Conservation (phyloP, 1,140 invertebrate genomes). For the Matsumurasca onukii region DNA sequence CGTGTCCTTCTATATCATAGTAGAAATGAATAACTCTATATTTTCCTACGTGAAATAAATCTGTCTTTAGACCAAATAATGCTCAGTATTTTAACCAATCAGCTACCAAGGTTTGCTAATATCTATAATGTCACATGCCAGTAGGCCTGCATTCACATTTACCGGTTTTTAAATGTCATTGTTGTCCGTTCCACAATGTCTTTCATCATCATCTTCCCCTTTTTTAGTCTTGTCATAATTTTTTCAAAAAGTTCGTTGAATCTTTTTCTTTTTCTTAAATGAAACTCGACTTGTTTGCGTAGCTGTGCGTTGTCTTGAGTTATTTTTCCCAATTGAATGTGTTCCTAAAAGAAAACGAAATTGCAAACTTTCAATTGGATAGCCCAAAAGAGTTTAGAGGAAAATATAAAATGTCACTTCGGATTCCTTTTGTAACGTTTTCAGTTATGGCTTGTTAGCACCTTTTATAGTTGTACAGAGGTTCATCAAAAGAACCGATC, state of each 20-base stretch:
- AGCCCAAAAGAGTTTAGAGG: background rate
- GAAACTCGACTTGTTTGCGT: background rate
- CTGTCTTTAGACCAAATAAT: background rate
- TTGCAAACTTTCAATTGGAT: background rate
- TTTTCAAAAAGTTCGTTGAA: slow-evolving; percentile 20
- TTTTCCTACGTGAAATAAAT: background rate
- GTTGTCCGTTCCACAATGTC: slow-evolving; percentile 3
- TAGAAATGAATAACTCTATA: background rate
- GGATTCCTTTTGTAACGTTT: background rate
- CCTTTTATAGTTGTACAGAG: background rate
- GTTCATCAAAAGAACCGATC: background rate
- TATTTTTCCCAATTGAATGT: background rate
- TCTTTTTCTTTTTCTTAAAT: background rate
- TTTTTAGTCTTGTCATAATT: background rate
- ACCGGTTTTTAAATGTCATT: background rate
- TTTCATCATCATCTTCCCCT: background rate
- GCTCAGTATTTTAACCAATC: background rate
- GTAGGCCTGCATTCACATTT: background rate
- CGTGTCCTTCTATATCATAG: background rate
- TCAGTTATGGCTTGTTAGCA: background rate
- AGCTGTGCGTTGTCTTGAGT: slow-evolving; percentile 2
- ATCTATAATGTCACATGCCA: background rate
- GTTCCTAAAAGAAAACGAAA: background rate
- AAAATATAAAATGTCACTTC: too few species aligned
- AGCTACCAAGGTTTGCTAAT: background rate